A percentile compares a stretch with the other conserved stretches of the same genome.
Evolutionary conservation across 2,888 invertebrate genomes (phyloP).

Genomic region (Hipparchia sbordonii): DNA sequence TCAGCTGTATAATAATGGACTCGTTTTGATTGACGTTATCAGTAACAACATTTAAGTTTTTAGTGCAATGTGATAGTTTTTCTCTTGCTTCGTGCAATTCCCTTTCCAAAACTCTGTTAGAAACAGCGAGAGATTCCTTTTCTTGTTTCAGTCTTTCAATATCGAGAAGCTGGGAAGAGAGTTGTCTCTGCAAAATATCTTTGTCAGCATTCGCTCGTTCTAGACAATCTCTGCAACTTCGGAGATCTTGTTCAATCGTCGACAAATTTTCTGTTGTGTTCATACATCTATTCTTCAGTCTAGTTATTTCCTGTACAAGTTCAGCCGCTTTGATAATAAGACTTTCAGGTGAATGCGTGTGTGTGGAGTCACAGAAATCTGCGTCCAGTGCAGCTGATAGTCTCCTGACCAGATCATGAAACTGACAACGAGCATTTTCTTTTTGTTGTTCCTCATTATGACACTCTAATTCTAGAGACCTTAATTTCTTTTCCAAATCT

Average conservation of each 20-base stretch:
- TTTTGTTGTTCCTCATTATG: conserved; percentile 89
- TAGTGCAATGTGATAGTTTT: conserved; percentile 84
- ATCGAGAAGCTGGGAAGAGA: conserved; percentile 87
- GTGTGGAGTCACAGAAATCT: conserved; percentile 86
- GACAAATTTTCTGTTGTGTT: conserved; percentile 84
- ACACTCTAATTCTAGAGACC: conserved; percentile 88
- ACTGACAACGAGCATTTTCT: conserved; percentile 86
- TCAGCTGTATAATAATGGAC: conserved; percentile 85
- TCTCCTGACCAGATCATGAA: conserved; percentile 88
- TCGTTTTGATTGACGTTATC: conserved; percentile 88
- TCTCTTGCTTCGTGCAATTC: conserved; percentile 88
- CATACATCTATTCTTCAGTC: conserved; percentile 84
- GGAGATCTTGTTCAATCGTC: conserved; percentile 85
- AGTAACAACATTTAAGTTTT: conserved; percentile 86
- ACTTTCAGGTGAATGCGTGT: conserved; percentile 86
- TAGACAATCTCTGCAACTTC: conserved; percentile 85
- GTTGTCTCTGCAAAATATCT: conserved; percentile 89
- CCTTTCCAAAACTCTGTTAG: conserved; percentile 88
- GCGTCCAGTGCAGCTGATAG: conserved; percentile 88
- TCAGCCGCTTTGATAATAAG: conserved; percentile 90
- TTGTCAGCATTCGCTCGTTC: conserved; percentile 87
- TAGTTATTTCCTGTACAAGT: conserved; percentile 87
- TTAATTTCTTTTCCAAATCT: conserved; percentile 88
- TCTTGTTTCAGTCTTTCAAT: conserved; percentile 89
- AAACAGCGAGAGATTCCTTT: conserved; percentile 88